Base-by-base conservation (phyloP, 2,888 invertebrate genomes). In the Gastracanthus pulcherrimus region DNA sequence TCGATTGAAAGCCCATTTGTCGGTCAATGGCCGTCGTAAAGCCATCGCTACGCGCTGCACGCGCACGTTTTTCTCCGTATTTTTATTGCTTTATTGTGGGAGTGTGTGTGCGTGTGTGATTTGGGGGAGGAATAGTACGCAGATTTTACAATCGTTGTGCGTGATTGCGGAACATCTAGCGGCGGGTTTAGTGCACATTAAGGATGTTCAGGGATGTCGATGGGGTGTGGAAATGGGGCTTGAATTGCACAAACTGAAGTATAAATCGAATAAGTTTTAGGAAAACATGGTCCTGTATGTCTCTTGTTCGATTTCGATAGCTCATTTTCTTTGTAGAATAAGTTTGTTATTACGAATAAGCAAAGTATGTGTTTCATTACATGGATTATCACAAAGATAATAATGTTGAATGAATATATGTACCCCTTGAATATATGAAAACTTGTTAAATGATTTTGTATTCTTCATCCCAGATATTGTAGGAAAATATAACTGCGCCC, bases 21-120 rank as follows among this genome's bases (percentile, higher is more conserved):
- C 45, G 62, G 51, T 38, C 41, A n/a, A 62, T 70, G 48, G 41
- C 36, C 62, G 64, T 69, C 69, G 76, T 77, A 70, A 77, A 77
- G 26, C 70, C 36, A 64, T 67, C 55, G 66, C 11, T 55, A 29
- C 41, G 9, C 67, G 36, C 19, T 11, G 4, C 34, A n/a, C 29
- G 9, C 13, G 23, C 29, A 36, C 48, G 11, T 36, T 29, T 29
- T 64, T 5, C 29, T 36, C 2, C 26, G 23, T 23, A 75, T 64
- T 75, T 75, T 75, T 66, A 75, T 75, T 48, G 48, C 64, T 3
- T 48, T 64, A 75, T 75, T 66, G 45, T 66, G 64, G n/a, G 41
- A 38, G 38, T 62, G 34, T 62, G n/a, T 66, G 64, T 31, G 41
- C 58, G 38, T 62, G 34, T 62, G n/a, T n/a, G n/a, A n/a, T n/a